Evolutionary conservation across 2,113 vertebrate species (phyloP), one percentile per base, ranked within the genome.

Genomic region (Centrocercus urophasianus): DNA sequence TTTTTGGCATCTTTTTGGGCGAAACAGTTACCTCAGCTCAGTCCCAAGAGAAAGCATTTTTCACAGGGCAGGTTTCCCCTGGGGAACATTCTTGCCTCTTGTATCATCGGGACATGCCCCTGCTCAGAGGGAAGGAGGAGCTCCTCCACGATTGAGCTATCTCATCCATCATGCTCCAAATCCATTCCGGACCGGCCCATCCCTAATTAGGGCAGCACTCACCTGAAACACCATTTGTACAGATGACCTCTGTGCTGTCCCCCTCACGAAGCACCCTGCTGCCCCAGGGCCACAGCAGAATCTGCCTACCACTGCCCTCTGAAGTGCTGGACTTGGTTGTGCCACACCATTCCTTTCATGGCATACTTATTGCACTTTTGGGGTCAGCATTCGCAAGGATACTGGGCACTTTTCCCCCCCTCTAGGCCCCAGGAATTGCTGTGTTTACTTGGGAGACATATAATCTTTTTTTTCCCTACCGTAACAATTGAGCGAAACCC

Each of bases 71-170:
- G 52, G 71, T 75, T 90, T 76, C 34, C 52, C 71, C 75, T 27
- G 82, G 86, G 74, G 63, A 97, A 78, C 94, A 96, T 97, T 97
- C 95, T 95, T 97, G 86, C 70, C 66, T 56, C 66, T 57, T 96
- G 95, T 65, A 82, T 98, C 97, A 98, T 92, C 45, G 4, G 71
- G 85, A 60, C 91, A 19, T 92, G 95, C 90, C 96, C 94, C 81
- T 95, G 93, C 94, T 93, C 69, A 88, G 70, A 66, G 82, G 93
- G 60, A 66, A 90, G 89, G 92, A 83, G 83, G 93, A 93, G 88
- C 79, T 89, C 83, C 88, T 92, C 69, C 13, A 48, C 0, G 2
- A 93, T 90, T 59, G 27, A 87, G 19, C 45, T 74, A 65, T 83
- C 90, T 89, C 84, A 92, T 72, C 74, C 78, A 65, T 83, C 7